Conservation (phyloP, 2,888 invertebrate genomes). For the Thelaira solivaga region DNA sequence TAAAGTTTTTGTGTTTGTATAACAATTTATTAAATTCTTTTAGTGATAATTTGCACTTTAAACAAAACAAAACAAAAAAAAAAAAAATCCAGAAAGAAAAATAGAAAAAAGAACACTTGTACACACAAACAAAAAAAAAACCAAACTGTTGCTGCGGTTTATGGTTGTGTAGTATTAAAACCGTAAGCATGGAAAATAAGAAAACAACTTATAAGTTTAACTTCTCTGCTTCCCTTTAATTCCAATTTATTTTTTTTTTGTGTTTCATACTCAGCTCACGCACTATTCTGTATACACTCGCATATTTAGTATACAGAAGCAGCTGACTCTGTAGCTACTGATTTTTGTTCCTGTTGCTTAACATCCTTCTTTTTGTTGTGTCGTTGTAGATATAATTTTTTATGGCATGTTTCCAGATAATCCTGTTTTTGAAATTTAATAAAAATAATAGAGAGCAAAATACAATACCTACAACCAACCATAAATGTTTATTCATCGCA, state of each 20-base stretch:
- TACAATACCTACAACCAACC: neutral
- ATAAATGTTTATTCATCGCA: constrained; percentile 2
- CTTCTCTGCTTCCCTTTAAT: neutral
- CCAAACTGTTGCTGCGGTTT: constrained; percentile 57
- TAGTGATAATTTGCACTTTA: constrained; percentile 28
- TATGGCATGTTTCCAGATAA: constrained; percentile 2
- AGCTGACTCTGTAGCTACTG: constrained; percentile 13
- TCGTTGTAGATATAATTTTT: neutral
- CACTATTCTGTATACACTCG: no score
- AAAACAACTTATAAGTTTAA: constrained; percentile 3
- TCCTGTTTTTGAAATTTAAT: neutral
- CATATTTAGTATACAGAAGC: neutral
- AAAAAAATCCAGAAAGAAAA: neutral
- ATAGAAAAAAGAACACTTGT: neutral
- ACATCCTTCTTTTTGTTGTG: neutral
- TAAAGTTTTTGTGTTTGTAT: no score
- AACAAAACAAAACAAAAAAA: neutral
- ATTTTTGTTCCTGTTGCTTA: constrained; percentile 18
- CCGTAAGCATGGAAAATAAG: constrained; percentile 8
- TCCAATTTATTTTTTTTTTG: no score
- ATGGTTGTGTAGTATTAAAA: constrained; percentile 47
- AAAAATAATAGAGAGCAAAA: neutral
- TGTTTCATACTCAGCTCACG: no score
- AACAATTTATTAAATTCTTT: no score
- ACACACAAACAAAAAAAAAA: constrained; percentile 11